Evolutionary conservation across 2,888 invertebrate genomes (phyloP).

Genomic region (Ochlodes sylvanus): DNA sequence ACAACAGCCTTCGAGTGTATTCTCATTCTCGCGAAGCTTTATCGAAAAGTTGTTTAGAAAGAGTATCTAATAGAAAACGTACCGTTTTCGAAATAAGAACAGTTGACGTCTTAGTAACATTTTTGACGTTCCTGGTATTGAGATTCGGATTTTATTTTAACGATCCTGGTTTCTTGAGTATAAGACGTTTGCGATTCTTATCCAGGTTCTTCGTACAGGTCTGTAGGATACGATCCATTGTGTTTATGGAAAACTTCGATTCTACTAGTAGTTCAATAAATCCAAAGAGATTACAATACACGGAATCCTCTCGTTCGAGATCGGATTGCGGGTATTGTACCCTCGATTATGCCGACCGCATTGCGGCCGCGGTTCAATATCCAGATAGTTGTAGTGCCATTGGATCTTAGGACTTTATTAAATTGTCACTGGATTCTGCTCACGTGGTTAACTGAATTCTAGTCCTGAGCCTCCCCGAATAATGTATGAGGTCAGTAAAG

Average conservation of each 20-base stretch:
- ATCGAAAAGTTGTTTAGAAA: neutral
- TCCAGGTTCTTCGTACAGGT: neutral
- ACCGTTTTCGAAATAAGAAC: neutral
- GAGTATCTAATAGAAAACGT: slow-evolving; percentile 1
- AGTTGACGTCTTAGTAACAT: neutral
- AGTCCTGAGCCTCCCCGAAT: slow-evolving; percentile 40
- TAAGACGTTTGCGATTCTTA: neutral
- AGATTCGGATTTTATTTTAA: neutral
- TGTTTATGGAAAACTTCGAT: neutral
- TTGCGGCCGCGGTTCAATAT: slow-evolving; percentile 50
- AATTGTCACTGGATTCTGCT: slow-evolving; percentile 12
- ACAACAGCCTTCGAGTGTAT: slow-evolving; percentile 19
- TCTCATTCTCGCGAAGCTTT: slow-evolving; percentile 9
- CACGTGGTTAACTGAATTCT: slow-evolving; percentile 17
- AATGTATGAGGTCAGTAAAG: neutral
- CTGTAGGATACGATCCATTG: neutral
- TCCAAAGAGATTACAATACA: slow-evolving; percentile 43
- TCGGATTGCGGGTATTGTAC: slow-evolving; percentile 49
- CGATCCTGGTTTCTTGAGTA: neutral
- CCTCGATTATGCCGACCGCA: slow-evolving; percentile 51
- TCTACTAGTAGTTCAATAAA: slow-evolving; percentile 13
- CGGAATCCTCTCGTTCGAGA: slow-evolving; percentile 52
- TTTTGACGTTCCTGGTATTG: neutral
- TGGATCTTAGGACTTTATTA: slow-evolving; percentile 30
- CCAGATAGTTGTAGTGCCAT: slow-evolving; percentile 54